These are phyloP conservation scores for Falco concolor DNA, from an alignment of 2,797 vertebrate genomes.

Conservation along the genomic window DNA sequence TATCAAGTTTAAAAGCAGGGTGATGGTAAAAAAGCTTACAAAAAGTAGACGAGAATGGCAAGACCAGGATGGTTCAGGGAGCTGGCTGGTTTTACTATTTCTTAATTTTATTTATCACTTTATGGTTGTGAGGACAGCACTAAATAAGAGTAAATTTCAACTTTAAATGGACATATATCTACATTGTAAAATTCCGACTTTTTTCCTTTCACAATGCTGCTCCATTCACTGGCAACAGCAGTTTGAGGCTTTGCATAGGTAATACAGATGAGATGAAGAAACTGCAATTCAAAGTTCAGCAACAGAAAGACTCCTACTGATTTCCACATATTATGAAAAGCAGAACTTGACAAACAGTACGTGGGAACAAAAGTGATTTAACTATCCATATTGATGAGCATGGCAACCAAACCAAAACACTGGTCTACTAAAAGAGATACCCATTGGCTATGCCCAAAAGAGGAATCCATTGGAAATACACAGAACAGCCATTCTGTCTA, in stretches of 20 bases:
- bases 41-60: not conserved
- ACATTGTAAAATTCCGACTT: not conserved
- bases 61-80: not conserved
- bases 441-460: not conserved
- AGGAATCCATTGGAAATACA: not conserved
- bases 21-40: not conserved
- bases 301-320: not conserved
- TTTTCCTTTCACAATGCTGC: not conserved
- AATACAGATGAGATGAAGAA: not conserved
- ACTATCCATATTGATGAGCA: not conserved
- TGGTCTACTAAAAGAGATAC: not conserved
- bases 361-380: not conserved
- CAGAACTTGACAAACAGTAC: not conserved
- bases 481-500: not conserved
- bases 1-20: not conserved
- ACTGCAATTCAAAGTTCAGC: constrained; percentile 28
- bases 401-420: not conserved
- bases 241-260: not conserved
- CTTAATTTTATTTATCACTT: not conserved
- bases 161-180: not conserved
- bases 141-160: not conserved
- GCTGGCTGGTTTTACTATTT: not conserved
- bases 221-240: not conserved
- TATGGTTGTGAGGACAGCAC: not conserved
- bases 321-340: not conserved